Conservation (phyloP, 2,888 invertebrate genomes). For the Oscheius sp. region DNA sequence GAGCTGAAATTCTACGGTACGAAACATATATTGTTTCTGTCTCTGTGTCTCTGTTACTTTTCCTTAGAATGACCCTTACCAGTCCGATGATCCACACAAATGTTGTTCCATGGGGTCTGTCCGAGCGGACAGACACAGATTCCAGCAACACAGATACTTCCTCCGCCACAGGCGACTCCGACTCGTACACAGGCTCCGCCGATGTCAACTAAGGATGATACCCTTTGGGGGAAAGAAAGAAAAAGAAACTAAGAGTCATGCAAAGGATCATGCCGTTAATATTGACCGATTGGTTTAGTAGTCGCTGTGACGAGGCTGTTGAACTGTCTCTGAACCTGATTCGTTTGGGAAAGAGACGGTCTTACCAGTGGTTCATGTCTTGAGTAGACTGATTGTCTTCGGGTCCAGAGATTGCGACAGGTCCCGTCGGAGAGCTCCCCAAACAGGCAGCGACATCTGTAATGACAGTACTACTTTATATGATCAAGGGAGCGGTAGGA, state of each 20-base stretch:
- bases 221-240: not conserved
- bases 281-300: conserved; percentile 29
- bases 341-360: not conserved
- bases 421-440: conserved; percentile 41
- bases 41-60: too few species aligned
- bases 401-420: conserved; percentile 35
- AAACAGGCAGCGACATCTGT: conserved; percentile 45
- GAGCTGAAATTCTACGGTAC: conserved; percentile 44
- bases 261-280: conserved; percentile 31
- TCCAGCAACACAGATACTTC: conserved; percentile 69
- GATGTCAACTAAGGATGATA: conserved; percentile 45
- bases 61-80: conserved; percentile 30
- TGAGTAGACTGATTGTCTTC: not conserved
- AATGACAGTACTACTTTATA: not conserved
- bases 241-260: conserved; percentile 6
- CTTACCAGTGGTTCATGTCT: conserved; percentile 1
- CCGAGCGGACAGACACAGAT: conserved; percentile 66
- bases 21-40: too few species aligned
- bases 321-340: not conserved
- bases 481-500: too few species aligned
- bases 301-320: not conserved
- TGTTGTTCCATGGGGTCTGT: conserved; percentile 44
- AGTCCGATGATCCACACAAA: conserved; percentile 48
- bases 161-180: conserved; percentile 59
- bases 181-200: conserved; percentile 63